Base-by-base conservation (phyloP, 2,797 vertebrate species). In the Oophaga sylvatica region DNA sequence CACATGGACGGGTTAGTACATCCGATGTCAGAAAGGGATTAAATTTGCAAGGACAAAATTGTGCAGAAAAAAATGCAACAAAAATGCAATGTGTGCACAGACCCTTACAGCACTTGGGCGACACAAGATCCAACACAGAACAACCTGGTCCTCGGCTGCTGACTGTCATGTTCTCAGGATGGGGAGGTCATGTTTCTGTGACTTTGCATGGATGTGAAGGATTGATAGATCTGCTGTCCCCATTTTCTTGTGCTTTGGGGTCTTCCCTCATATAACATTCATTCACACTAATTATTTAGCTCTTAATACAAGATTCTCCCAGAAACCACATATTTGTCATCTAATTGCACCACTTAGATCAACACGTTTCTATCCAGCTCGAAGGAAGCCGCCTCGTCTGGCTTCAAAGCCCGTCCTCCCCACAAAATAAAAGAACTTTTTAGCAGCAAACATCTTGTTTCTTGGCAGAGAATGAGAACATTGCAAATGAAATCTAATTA, bases 361-460 rank as follows among this genome's bases (percentile, higher is more conserved):
- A 76, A 76, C 73, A 76, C 73, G 48, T 53, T 56, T 56, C 75
- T 45, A 3, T 56, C n/a, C 22, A n/a, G 22, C 75, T 56, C 13
- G 12, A 26, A 16, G 41, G 75, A 48, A 77, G 41, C 75, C 15
- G 75, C 48, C 53, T 22, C 11, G 19, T 75, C 71, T 75, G 41
- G 9, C 71, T 75, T 75, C 19, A 41, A 45, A 70, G 71, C 71
- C 71, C 41, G 41, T 48, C 75, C 48, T 53, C 31, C 15, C 31
- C 68, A 26, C 13, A 11, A 35, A 80, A 80, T 62, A 62, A 60
- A 80, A 57, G 17, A 62, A 60, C 26, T 62, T 80, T 80, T 80
- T 80, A 77, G 75, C 78, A 5, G 57, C 26, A 80, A 77, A 80
- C 78, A 80, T 80, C 29, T 80, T 35, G 17, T 80, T 80, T 80